A percentile compares a stretch with the other conserved stretches of the same genome.
These are phyloP conservation scores for Lagocephalus sceleratus DNA, from an alignment of 2,797 vertebrate genomes.

Conservation along the genomic window DNA sequence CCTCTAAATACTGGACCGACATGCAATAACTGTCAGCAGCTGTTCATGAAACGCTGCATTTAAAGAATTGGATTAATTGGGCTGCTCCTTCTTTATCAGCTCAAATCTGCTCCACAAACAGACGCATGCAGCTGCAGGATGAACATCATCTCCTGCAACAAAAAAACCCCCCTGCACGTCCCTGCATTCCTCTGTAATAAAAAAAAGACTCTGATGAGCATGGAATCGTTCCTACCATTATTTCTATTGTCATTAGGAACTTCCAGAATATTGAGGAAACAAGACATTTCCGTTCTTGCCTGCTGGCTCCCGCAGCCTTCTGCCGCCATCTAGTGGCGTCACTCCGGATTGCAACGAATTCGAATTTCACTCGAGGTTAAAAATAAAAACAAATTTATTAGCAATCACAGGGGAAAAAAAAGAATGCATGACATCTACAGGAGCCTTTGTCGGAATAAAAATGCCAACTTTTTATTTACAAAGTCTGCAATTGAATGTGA, in stretches of 20 bases:
- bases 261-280: no score
- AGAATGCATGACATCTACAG: constrained; percentile 81
- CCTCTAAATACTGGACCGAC: constrained; percentile 29
- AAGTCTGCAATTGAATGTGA: constrained; percentile 77
- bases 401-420: constrained; percentile 75
- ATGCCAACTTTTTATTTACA: constrained; percentile 85
- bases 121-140: constrained; percentile 33
- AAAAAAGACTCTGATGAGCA: constrained; percentile 26
- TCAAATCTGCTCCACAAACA: constrained; percentile 9
- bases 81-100: constrained; percentile 29
- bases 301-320: constrained; percentile 20
- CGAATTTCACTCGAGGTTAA: constrained; percentile 40
- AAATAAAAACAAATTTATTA: constrained; percentile 89
- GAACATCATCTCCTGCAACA: constrained; percentile 34
- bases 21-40: constrained; percentile 54
- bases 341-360: constrained; percentile 1
- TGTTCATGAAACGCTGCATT: constrained; percentile 57
- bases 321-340: constrained; percentile 60
- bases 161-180: not conserved
- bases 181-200: constrained; percentile 30
- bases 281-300: not conserved
- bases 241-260: no score
- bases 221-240: no score
- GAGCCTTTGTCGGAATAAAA: constrained; percentile 86
- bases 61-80: constrained; percentile 70